phyloP scores from a whole-genome alignment of 2,797 vertebrate genomes.

The Melanotaenia parkinsoni region DNA sequence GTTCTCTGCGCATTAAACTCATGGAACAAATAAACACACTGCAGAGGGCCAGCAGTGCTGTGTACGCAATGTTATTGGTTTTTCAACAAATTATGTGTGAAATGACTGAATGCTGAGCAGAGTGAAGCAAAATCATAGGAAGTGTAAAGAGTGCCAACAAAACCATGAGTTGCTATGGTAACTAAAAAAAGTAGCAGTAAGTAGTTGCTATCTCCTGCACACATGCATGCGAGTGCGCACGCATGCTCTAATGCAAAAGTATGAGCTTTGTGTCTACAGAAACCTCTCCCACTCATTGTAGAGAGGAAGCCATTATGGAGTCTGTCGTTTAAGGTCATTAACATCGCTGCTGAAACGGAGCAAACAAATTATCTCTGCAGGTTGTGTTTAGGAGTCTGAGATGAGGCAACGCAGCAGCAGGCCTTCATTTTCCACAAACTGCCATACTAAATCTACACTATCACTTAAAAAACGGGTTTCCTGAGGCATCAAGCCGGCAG shows the following conservation, averaged over 20 bases:
- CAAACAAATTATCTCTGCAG: background rate
- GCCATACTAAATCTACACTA: conserved; percentile 5
- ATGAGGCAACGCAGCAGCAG: background rate
- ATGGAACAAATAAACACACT: background rate
- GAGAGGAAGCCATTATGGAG: conserved; percentile 24
- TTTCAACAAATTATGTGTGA: conserved; percentile 14
- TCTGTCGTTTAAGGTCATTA: conserved; percentile 24
- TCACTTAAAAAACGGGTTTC: conserved; percentile 32
- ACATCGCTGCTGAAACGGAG: conserved; percentile 2
- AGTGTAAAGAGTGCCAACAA: conserved; percentile 38
- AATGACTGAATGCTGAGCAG: conserved; percentile 21
- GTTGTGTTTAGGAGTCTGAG: background rate
- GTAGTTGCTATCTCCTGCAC: conserved; percentile 20
- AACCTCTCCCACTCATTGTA: conserved; percentile 62
- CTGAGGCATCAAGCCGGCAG: conserved; percentile 17
- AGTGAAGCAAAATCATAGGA: conserved; percentile 45
- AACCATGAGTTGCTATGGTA: conserved; percentile 71
- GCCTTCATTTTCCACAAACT: background rate
- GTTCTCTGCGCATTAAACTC: background rate
- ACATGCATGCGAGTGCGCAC: conserved; percentile 2
- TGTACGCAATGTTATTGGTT: background rate
- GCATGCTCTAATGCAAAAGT: conserved; percentile 20
- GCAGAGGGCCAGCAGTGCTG: background rate
- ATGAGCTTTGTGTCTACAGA: conserved; percentile 58
- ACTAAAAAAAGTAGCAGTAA: conserved; percentile 60